These are phyloP conservation scores for Anolis carolinensis DNA, from an alignment of 2,113 vertebrate species.

Conservation along the genomic window DNA sequence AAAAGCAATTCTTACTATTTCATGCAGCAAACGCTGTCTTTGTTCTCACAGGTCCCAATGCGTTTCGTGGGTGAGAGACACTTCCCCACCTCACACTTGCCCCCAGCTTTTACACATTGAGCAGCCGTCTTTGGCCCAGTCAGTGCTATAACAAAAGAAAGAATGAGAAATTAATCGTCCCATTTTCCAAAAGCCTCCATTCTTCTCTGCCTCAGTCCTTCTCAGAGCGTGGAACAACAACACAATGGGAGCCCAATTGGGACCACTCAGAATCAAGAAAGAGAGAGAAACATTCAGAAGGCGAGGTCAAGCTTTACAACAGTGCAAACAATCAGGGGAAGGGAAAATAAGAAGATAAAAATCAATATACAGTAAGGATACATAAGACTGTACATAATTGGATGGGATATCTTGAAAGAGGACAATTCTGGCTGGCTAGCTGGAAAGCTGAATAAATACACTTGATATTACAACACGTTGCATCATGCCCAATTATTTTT, in stretches of 20 bases:
- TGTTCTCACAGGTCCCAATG: neutral
- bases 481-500: no score
- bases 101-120: neutral
- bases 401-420: no score
- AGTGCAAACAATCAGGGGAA: no score
- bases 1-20: neutral
- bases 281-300: no score
- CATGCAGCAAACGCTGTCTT: neutral
- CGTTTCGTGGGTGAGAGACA: neutral
- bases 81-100: neutral
- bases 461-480: no score
- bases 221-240: neutral
- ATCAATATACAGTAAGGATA: no score
- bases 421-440: no score
- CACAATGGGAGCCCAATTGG: neutral
- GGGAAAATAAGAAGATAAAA: no score
- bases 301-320: no score
- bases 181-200: neutral
- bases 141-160: neutral
- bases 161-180: neutral
- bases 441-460: no score
- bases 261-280: no score
- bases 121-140: neutral
- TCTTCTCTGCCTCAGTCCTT: neutral
- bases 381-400: no score